Evolutionary conservation across 2,888 invertebrate genomes (phyloP).

Genomic region (Meloe dianella): DNA sequence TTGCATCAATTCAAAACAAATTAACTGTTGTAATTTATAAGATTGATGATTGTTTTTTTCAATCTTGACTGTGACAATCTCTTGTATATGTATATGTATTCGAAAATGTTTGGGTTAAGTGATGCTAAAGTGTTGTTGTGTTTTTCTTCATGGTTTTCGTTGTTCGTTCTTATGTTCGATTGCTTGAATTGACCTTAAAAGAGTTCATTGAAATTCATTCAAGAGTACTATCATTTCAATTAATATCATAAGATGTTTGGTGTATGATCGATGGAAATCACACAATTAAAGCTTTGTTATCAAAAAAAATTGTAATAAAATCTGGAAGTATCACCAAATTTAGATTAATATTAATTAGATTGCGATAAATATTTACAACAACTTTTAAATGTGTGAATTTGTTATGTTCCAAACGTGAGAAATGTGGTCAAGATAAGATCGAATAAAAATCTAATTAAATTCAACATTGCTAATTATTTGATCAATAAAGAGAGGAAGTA

Average conservation of each 20-base stretch:
- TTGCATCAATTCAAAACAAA: background rate
- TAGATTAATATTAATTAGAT: no score
- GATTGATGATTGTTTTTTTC: background rate
- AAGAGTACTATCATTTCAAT: background rate
- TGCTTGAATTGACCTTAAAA: background rate
- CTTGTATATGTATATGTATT: no score
- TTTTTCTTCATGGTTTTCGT: background rate
- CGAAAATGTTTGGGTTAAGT: background rate
- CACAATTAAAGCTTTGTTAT: no score
- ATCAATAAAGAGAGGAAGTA: background rate
- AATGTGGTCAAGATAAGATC: background rate
- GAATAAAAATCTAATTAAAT: background rate
- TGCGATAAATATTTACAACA: no score
- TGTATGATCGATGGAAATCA: no score
- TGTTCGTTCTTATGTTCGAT: background rate
- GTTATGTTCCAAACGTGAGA: background rate
- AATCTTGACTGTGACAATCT: background rate
- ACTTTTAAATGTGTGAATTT: no score
- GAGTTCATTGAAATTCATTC: conserved; percentile 1
- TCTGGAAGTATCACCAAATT: no score
- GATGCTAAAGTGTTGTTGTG: background rate
- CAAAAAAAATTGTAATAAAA: no score
- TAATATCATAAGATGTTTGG: background rate
- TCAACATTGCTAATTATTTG: background rate
- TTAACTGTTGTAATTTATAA: background rate